A percentile compares a stretch with the other conserved stretches of the same genome.
phyloP scores from a whole-genome alignment of 2,797 vertebrate genomes.

The Enteromius unitaeniatus region DNA sequence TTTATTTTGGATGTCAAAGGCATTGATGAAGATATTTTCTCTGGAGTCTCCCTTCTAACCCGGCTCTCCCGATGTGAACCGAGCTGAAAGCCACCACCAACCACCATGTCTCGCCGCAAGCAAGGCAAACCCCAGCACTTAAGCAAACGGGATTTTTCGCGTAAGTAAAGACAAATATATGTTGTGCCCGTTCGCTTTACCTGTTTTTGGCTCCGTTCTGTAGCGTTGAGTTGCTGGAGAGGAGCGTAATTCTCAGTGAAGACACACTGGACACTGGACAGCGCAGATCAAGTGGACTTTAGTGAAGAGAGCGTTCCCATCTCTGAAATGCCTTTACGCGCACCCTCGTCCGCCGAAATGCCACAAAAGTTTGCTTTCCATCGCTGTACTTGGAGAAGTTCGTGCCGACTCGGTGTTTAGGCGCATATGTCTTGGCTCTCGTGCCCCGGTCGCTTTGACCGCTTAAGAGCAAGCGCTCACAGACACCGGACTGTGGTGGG shows the following conservation, averaged over 20 bases:
- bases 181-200: conserved; percentile 60
- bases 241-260: conserved; percentile 65
- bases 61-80: conserved; percentile 98
- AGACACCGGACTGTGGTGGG: conserved; percentile 65
- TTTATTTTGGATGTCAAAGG: conserved; percentile 98
- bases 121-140: conserved; percentile 93
- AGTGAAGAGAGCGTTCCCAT: conserved; percentile 63
- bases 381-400: conserved; percentile 61
- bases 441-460: conserved; percentile 70
- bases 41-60: conserved; percentile 96
- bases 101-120: conserved; percentile 95
- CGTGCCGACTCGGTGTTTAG: conserved; percentile 57
- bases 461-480: conserved; percentile 69
- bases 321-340: conserved; percentile 66
- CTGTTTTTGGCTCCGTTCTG: conserved; percentile 58
- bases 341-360: conserved; percentile 58
- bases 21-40: conserved; percentile 98
- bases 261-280: conserved; percentile 77
- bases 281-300: conserved; percentile 81
- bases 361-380: conserved; percentile 71
- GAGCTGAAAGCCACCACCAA: conserved; percentile 88
- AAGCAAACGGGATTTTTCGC: conserved; percentile 96
- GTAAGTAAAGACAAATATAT: conserved; percentile 88
- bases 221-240: conserved; percentile 67
- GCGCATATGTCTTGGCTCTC: conserved; percentile 67